Evolutionary conservation across 1,140 invertebrate species (phyloP), one percentile per base, ranked within the genome.

Genomic region (Leptonema lineaticorne): DNA sequence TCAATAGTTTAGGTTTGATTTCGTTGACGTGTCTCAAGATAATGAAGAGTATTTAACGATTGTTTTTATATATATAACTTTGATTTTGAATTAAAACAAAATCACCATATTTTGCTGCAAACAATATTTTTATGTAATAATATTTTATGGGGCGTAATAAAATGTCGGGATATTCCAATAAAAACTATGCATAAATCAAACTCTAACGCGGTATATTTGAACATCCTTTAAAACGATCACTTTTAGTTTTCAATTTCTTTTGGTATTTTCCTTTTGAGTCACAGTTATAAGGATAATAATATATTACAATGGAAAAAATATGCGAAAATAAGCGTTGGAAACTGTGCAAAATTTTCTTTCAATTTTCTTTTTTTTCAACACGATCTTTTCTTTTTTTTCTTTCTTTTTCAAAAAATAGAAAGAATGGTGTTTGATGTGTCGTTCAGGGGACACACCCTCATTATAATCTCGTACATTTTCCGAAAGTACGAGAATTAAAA

Each of bases 401-500:
- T 26, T n/a, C n/a, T n/a, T n/a, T n/a, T n/a, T n/a, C n/a, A n/a
- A n/a, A n/a, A n/a, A n/a, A n/a, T n/a, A n/a, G n/a, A n/a, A n/a
- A n/a, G n/a, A 20, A 28, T 29, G 57, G 6, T 29, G 27, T 45
- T 37, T 20, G 33, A 6, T 41, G 59, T 37, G 30, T 62, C 29
- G 24, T 60, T 30, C n/a, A n/a, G 29, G 11, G 58, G 24, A 29
- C 56, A 56, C 16, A 30, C 59, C 59, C 59, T 62, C 59, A 62
- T 62, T 62, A 62, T 62, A 62, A 62, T 16, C 59, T 62, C 59
- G 30, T 62, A 37, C 30, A 33, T 62, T 62, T 41, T 22, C 59
- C 33, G 24, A 45, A 33, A 62, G 27, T 22, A 24, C 50, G 11
- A 62, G 30, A 62, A 45, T 41, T 62, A 45, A 45, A 62, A 58